Evolutionary conservation across 1,140 invertebrate species (phyloP).

Genomic region (Phenacoccus solenopsis): DNA sequence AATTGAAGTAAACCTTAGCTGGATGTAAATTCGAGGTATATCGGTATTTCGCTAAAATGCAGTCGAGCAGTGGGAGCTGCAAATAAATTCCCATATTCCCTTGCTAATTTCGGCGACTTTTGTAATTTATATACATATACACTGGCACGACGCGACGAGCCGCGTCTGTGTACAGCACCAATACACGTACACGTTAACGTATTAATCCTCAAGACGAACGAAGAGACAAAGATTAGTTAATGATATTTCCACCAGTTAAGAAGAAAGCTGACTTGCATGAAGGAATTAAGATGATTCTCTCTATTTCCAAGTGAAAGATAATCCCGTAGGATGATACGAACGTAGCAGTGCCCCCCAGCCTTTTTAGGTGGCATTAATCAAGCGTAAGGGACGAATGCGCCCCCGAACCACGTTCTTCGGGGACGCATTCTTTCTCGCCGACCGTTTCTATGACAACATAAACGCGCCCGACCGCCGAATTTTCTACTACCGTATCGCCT

Average conservation of each 20-base stretch:
- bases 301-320: conserved; percentile 11
- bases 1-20: background rate
- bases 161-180: background rate
- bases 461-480: conserved; percentile 8
- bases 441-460: conserved; percentile 16
- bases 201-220: conserved; percentile 7
- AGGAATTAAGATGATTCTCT: conserved; percentile 8
- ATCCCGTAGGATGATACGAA: conserved; percentile 1
- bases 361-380: conserved; percentile 15
- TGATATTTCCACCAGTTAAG: conserved; percentile 12
- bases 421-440: conserved; percentile 15
- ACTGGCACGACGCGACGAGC: background rate
- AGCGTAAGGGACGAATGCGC: conserved; percentile 7
- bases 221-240: conserved; percentile 9
- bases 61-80: background rate
- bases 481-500: conserved; percentile 7
- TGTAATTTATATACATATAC: background rate
- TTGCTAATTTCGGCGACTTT: conserved; percentile 7
- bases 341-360: background rate
- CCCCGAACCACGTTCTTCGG: background rate
- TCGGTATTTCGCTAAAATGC: background rate
- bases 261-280: conserved; percentile 16
- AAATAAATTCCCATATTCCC: conserved; percentile 16
- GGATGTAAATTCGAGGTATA: background rate
- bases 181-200: background rate